Base-by-base conservation (phyloP, 2,113 vertebrate genomes). In the Polyodon spathula region DNA sequence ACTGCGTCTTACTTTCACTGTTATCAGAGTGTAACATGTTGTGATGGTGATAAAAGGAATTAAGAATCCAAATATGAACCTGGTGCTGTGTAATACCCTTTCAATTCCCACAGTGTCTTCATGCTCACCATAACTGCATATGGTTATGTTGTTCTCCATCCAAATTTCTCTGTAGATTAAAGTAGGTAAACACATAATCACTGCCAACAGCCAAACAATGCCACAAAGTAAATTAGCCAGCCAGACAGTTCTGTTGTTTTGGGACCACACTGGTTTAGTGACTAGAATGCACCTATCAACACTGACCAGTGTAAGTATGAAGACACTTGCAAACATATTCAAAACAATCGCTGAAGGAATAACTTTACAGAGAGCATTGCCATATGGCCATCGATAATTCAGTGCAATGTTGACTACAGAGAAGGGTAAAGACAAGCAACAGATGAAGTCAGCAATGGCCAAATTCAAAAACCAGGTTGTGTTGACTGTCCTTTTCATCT, bases 291-390 rank as follows among this genome's bases (percentile, higher is more conserved):
- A 91, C 5, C 87, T 78, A 68, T 93, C 89, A 37, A 89, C 62
- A 65, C 86, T 88, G 46, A 92, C 88, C 40, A 77, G 61, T 1
- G 76, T 59, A 0, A 92, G 79, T 0, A 86, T 79, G 68, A 92
- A 88, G 65, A 90, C 46, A 0, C 88, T 93, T 55, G 89, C 79
- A 65, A 90, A 91, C 90, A 91, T 91, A 69, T 86, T 92, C 61
- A 91, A 74, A 48, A 88, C 2, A 0, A 89, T 73, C 53, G 78
- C 15, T 1, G 85, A 71, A 0, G 87, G 82, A 54, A 92, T 69
- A 54, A 88, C 5, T 65, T 88, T 92, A 76, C 90, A 92, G 1
- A 91, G 68, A 40, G 80, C 56, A 52, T 53, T 64, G 8, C 89
- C 88, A 0, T 83, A 89, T 0, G 83, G 86, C 90, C 90, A 93